Evolutionary conservation across 1,140 invertebrate genomes (phyloP).

Genomic region (Phymorhynchus buccinoides): DNA sequence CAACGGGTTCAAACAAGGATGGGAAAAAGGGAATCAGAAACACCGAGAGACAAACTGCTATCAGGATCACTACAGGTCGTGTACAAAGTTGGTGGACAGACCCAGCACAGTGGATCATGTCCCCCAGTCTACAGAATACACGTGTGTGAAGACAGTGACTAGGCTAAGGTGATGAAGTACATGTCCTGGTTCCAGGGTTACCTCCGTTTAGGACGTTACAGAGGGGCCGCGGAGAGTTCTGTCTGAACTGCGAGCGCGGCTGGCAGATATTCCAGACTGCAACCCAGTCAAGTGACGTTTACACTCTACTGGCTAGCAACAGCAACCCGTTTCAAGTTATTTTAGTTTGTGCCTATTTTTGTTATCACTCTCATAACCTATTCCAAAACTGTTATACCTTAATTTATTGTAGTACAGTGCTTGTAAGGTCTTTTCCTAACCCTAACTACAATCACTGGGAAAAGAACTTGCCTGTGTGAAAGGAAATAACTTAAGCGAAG

Average conservation of each 20-base stretch:
- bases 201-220: constrained; percentile 23
- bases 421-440: too few species aligned
- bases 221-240: not conserved
- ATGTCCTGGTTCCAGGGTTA: not conserved
- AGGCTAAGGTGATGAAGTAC: not conserved
- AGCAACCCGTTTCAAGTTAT: not conserved
- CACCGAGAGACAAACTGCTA: not conserved
- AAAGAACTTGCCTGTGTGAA: too few species aligned
- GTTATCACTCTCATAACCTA: too few species aligned
- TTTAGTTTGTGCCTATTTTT: too few species aligned
- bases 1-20: too few species aligned
- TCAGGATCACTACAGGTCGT: not conserved
- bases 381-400: too few species aligned
- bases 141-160: not conserved
- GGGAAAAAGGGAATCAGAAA: not conserved
- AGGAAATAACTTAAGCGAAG: too few species aligned
- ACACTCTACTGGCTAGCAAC: too few species aligned
- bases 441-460: too few species aligned
- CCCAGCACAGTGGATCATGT: not conserved
- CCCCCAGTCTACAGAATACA: not conserved
- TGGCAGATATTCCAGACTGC: constrained; percentile 28
- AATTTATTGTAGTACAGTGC: too few species aligned
- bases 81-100: not conserved
- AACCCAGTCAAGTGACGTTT: not conserved
- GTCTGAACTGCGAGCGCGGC: constrained; percentile 28